Evolutionary conservation across 35 echinoderm and acorn worm genomes (phyloP).

Genomic region (Patiria miniata): DNA sequence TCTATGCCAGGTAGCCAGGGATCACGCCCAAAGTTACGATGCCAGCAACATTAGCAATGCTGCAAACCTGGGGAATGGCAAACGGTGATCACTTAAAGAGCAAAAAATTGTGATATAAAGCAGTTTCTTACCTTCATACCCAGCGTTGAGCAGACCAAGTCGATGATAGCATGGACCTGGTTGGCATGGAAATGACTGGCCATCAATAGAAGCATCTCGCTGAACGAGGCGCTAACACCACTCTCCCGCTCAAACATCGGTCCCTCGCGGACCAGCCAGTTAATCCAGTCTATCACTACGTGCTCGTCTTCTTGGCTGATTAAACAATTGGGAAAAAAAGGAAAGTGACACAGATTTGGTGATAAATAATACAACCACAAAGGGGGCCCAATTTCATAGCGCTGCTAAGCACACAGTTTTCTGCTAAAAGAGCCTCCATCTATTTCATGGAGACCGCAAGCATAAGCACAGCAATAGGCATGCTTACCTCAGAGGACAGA

Average conservation of each 20-base stretch:
- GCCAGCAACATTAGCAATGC: too few species aligned
- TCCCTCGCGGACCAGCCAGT: constrained; percentile 94
- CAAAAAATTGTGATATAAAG: too few species aligned
- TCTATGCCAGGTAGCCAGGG: too few species aligned
- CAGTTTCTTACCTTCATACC: constrained; percentile 96
- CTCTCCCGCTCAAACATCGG: constrained; percentile 93
- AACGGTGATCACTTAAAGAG: too few species aligned
- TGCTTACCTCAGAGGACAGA: too few species aligned
- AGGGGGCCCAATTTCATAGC: too few species aligned
- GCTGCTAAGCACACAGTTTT: too few species aligned
- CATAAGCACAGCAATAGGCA: too few species aligned
- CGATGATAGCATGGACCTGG: constrained; percentile 89
- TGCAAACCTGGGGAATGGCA: too few species aligned
- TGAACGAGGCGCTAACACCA: constrained; percentile 95
- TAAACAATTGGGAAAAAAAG: constrained; percentile 10
- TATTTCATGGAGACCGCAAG: too few species aligned
- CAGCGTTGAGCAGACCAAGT: constrained; percentile 91
- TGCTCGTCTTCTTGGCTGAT: constrained; percentile 70
- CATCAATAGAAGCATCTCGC: constrained; percentile 97
- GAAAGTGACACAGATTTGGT: background rate
- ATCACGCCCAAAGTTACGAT: too few species aligned
- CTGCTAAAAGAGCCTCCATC: too few species aligned
- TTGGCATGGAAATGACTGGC: constrained; percentile 99
- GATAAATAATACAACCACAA: background rate
- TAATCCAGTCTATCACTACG: constrained; percentile 80